phyloP scores from a whole-genome alignment of 2,797 vertebrate genomes.

The Antrozous pallidus region DNA sequence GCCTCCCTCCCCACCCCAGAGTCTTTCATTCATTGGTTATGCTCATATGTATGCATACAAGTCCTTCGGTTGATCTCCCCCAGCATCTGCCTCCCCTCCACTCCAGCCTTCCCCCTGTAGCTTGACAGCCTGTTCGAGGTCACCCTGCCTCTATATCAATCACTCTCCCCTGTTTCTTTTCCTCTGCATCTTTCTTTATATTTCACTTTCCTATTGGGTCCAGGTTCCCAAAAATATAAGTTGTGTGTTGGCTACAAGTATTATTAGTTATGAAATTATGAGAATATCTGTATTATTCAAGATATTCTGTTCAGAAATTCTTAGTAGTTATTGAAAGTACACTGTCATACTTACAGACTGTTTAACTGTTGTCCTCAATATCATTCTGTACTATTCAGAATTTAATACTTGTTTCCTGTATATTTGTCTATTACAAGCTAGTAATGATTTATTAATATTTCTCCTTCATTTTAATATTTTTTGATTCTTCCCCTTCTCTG shows the following conservation, averaged over 20 bases:
- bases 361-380: neutral
- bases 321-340: neutral
- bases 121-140: too few species aligned
- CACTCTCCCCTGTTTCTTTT: too few species aligned
- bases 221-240: neutral
- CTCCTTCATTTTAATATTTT: neutral
- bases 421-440: neutral
- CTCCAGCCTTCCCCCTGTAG: too few species aligned
- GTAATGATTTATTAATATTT: neutral
- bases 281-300: neutral
- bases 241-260: neutral
- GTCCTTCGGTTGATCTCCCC: too few species aligned
- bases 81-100: too few species aligned
- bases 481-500: neutral
- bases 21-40: too few species aligned
- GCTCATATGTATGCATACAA: too few species aligned
- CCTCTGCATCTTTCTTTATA: neutral
- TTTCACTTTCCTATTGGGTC: constrained; percentile 15
- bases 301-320: neutral
- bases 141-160: too few species aligned
- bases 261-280: neutral
- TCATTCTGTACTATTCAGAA: neutral
- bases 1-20: too few species aligned
- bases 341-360: neutral
- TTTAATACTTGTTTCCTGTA: neutral